phyloP scores from a whole-genome alignment of 2,888 invertebrate genomes.

The Villa cingulata region DNA sequence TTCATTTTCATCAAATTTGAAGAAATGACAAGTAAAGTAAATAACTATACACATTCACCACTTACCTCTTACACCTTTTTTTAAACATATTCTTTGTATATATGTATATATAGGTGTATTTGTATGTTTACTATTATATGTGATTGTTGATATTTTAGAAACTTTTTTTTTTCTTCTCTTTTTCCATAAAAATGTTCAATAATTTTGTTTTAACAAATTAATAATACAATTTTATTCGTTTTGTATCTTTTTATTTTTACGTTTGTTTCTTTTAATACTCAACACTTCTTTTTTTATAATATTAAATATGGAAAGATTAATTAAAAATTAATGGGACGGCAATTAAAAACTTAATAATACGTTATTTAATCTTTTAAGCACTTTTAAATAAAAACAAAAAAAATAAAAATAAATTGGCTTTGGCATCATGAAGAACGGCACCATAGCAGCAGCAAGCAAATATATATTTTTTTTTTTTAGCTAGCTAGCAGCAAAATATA shows the following conservation, averaged over 20 bases:
- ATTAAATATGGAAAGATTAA: neutral
- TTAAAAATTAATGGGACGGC: slow-evolving; percentile 7
- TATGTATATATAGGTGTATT: too few species aligned
- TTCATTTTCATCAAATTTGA: too few species aligned
- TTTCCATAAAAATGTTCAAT: too few species aligned
- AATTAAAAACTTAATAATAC: slow-evolving; percentile 4
- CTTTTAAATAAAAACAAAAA: neutral
- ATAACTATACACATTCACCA: too few species aligned
- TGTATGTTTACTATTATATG: too few species aligned
- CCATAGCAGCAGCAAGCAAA: slow-evolving; percentile 2
- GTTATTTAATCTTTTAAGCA: slow-evolving; percentile 1
- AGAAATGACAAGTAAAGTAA: neutral
- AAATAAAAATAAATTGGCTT: neutral
- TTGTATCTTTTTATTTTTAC: neutral
- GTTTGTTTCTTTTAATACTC: neutral
- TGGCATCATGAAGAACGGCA: slow-evolving; percentile 7
- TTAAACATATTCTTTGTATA: neutral
- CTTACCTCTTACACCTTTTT: neutral
- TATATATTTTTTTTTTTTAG: too few species aligned
- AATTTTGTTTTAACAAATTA: neutral
- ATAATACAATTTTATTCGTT: neutral
- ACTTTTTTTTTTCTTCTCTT: too few species aligned
- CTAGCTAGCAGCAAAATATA: too few species aligned
- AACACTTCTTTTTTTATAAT: neutral
- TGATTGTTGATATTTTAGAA: too few species aligned